Conservation (phyloP, 2,113 vertebrate genomes). For the Neolamprologus variostigma region DNA sequence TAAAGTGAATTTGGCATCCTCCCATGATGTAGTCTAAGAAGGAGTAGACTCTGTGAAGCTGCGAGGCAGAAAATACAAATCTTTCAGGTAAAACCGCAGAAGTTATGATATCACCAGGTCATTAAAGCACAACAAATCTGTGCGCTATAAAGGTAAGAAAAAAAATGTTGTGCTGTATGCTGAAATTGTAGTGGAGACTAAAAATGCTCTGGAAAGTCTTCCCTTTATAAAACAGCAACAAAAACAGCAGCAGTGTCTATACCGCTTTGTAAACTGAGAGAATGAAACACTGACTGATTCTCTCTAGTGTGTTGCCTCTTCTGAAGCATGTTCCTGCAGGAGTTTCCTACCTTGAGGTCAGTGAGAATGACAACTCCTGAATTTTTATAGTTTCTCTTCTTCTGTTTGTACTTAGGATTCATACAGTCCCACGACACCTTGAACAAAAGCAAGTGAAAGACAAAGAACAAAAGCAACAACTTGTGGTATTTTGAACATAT, state of each 20-base stretch:
- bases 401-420: slow-evolving; percentile 91
- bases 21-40: slow-evolving; percentile 98
- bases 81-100: not conserved
- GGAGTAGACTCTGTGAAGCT: slow-evolving; percentile 92
- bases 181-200: not conserved
- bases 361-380: slow-evolving; percentile 85
- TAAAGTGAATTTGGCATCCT: slow-evolving; percentile 96
- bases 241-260: not conserved
- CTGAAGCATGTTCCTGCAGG: not conserved
- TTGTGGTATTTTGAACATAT: not conserved
- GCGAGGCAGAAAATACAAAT: slow-evolving; percentile 12
- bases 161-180: not conserved
- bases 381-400: slow-evolving; percentile 92
- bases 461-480: not conserved
- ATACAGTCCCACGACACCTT: slow-evolving; percentile 90
- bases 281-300: not conserved
- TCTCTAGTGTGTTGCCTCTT: not conserved
- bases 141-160: not conserved
- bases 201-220: not conserved
- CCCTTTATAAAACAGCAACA: not conserved
- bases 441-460: not conserved
- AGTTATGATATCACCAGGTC: not conserved
- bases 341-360: slow-evolving; percentile 82
- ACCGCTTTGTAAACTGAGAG: not conserved
- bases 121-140: slow-evolving; percentile 28